phyloP scores from a whole-genome alignment of 1,140 invertebrate species.

The Holcopasites calliopsidis region DNA sequence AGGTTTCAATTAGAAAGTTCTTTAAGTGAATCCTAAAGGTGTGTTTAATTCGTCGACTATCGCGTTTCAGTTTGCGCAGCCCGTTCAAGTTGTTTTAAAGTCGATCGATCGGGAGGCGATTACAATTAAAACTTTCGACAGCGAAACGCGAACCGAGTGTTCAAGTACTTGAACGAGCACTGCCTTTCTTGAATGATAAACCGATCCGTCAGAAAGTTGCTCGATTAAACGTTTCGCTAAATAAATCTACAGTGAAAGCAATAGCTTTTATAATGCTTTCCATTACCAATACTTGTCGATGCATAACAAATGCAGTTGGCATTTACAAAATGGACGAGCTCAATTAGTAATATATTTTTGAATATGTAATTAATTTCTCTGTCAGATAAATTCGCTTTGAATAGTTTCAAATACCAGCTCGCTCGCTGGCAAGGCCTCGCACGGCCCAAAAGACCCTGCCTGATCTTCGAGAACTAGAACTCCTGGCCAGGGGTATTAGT shows the following conservation, averaged over 20 bases:
- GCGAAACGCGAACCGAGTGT: background rate
- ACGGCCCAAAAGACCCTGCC: no score
- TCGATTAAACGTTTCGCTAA: background rate
- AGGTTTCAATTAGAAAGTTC: background rate
- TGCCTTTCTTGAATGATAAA: slow-evolving; percentile 4
- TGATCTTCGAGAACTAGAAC: no score
- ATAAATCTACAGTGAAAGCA: background rate
- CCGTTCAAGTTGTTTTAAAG: background rate
- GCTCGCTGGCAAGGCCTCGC: no score
- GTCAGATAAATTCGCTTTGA: no score
- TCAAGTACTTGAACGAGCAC: background rate
- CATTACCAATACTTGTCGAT: no score
- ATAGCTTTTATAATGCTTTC: no score
- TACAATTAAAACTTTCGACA: slow-evolving; percentile 11
- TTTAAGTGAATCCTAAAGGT: background rate
- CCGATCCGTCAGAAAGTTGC: background rate
- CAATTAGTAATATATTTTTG: no score
- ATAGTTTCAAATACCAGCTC: no score
- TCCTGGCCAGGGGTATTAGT: no score
- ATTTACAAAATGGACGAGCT: no score
- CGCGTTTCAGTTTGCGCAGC: background rate
- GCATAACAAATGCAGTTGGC: no score
- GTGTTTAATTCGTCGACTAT: background rate
- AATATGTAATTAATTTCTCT: no score
- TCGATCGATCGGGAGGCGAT: background rate